Conservation (phyloP, 1,140 invertebrate species). For the Dendroctonus valens region DNA sequence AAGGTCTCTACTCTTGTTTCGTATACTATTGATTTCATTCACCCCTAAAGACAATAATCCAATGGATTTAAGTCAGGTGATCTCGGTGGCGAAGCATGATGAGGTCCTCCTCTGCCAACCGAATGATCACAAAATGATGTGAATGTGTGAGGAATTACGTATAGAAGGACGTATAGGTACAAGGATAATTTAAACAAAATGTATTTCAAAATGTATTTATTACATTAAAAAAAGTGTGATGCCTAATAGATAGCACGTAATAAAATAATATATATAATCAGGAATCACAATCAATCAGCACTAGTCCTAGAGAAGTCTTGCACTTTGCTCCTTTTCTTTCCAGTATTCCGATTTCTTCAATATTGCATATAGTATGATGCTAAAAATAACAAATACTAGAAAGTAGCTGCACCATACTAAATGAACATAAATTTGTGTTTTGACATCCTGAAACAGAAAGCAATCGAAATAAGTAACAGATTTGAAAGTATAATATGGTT, state of each 20-base stretch:
- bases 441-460: constrained; percentile 19
- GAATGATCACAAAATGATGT: too few relatives aligned
- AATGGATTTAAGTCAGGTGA: too few relatives aligned
- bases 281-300: background rate
- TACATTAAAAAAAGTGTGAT: background rate
- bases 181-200: background rate
- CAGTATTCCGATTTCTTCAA: constrained; percentile 18
- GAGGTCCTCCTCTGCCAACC: too few relatives aligned
- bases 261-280: background rate
- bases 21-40: too few relatives aligned
- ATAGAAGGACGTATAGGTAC: background rate
- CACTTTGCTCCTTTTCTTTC: constrained; percentile 22
- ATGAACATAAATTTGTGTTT: constrained; percentile 25
- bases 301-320: constrained; percentile 12
- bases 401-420: constrained; percentile 27
- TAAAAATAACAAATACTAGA: constrained; percentile 24
- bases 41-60: too few relatives aligned
- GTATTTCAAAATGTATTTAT: background rate
- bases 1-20: too few relatives aligned
- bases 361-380: constrained; percentile 13
- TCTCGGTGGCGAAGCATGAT: too few relatives aligned
- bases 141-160: too few relatives aligned
- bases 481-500: background rate
- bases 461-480: background rate
- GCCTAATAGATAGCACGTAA: background rate